Percentiles rank a stretch among this genome's conserved stretches.
Conservation (phyloP, 2,888 invertebrate species). For the Synergus gifuensis region DNA sequence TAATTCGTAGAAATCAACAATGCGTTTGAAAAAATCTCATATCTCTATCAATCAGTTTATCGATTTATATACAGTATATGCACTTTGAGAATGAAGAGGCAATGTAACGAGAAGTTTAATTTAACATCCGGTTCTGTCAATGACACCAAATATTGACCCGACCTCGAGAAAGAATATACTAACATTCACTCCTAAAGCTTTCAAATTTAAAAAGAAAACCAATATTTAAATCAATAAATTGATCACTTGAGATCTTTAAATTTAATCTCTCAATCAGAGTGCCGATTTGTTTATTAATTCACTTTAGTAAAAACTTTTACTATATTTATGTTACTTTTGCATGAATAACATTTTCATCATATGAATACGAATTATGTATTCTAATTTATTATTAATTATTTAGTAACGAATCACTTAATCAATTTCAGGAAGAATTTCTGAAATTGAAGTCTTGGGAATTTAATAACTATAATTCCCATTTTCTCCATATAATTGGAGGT, state of each 20-base stretch:
- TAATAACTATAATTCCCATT: conserved; percentile 23
- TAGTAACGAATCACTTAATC: conserved; percentile 5
- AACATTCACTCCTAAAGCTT: neutral
- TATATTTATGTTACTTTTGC: too few species aligned
- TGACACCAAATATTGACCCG: neutral
- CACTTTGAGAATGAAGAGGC: neutral
- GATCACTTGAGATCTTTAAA: too few species aligned
- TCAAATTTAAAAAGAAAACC: neutral
- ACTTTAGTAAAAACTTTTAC: too few species aligned
- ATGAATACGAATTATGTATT: too few species aligned
- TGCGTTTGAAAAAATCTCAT: neutral
- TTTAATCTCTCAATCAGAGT: too few species aligned
- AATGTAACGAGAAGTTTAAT: neutral
- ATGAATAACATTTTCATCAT: too few species aligned
- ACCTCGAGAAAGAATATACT: neutral
- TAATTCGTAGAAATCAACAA: neutral
- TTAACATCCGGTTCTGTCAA: conserved; percentile 2
- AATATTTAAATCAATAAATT: too few species aligned
- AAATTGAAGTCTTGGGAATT: conserved; percentile 1
- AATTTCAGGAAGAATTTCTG: neutral
- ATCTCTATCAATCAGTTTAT: neutral
- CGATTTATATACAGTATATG: neutral
- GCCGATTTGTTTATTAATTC: too few species aligned
- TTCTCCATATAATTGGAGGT: conserved; percentile 24
- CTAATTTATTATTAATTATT: conserved; percentile 13